phyloP scores from a whole-genome alignment of 2,888 invertebrate species.

The Nephrotoma flavescens region DNA sequence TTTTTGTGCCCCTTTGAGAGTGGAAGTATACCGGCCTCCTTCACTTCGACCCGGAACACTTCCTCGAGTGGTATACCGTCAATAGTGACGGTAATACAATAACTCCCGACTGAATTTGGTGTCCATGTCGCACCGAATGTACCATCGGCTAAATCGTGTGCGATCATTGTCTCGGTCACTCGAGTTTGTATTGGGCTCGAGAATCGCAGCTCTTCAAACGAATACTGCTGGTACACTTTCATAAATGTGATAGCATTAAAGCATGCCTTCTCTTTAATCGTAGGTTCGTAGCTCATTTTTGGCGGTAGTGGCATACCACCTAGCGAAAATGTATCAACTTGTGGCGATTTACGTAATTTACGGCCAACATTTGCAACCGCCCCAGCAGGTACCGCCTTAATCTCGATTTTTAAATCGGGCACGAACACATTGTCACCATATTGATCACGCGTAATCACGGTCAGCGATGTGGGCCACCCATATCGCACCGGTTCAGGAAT shows the following conservation, averaged over 20 bases:
- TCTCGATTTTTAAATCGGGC: conserved; percentile 54
- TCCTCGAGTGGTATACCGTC: conserved; percentile 57
- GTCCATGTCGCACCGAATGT: conserved; percentile 69
- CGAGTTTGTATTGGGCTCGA: conserved; percentile 32
- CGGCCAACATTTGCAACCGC: conserved; percentile 23
- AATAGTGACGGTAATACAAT: conserved; percentile 71
- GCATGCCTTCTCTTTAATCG: conserved; percentile 77
- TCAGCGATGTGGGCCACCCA: conserved; percentile 72
- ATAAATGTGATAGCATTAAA: conserved; percentile 93
- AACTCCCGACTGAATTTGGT: conserved; percentile 79
- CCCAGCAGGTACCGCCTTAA: conserved; percentile 31
- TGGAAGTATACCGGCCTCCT: conserved; percentile 65
- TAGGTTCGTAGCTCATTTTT: conserved; percentile 55
- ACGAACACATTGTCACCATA: conserved; percentile 79
- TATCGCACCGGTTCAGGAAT: conserved; percentile 56
- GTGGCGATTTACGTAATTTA: conserved; percentile 25
- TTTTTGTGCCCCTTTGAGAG: conserved; percentile 45
- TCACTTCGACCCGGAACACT: conserved; percentile 70
- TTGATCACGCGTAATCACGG: conserved; percentile 75
- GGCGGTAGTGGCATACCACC: conserved; percentile 29
- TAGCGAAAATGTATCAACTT: conserved; percentile 19
- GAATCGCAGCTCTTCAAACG: conserved; percentile 85
- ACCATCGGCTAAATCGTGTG: conserved; percentile 31
- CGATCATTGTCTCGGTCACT: conserved; percentile 26
- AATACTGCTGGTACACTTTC: conserved; percentile 80